phyloP scores from a whole-genome alignment of 2,113 vertebrate species.

The Centropus bengalensis region DNA sequence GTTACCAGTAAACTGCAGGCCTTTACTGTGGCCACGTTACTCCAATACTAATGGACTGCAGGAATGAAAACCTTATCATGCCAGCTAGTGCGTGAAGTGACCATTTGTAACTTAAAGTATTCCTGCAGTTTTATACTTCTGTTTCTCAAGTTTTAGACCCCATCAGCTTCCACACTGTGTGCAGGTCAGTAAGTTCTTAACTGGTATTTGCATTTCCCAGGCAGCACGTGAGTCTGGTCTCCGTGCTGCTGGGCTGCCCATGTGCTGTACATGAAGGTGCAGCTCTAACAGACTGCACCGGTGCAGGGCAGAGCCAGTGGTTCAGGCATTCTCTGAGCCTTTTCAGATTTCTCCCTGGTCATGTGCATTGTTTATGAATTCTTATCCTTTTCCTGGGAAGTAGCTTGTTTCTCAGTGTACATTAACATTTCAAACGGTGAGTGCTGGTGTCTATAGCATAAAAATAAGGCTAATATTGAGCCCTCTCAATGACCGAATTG shows the following conservation, averaged over 20 bases:
- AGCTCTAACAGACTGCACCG: neutral
- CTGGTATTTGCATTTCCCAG: neutral
- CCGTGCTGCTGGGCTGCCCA: accelerated
- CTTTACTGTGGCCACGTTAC: neutral
- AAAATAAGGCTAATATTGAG: neutral
- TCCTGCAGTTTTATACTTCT: neutral
- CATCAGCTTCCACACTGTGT: neutral
- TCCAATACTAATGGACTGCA: neutral
- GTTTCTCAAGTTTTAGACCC: neutral
- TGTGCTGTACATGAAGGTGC: neutral
- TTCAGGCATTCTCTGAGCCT: accelerated
- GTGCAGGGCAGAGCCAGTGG: neutral
- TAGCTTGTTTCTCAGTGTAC: neutral
- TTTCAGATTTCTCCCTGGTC: neutral
- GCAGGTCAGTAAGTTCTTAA: neutral
- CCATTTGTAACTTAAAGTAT: neutral
- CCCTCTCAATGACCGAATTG: neutral
- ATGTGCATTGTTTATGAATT: neutral
- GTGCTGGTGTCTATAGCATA: neutral
- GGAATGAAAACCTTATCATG: neutral
- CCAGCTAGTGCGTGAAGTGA: accelerated
- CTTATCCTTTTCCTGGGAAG: neutral
- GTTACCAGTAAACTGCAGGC: neutral
- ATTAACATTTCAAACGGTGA: neutral
- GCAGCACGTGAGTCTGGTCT: neutral